Conservation (phyloP, 1,140 invertebrate genomes). For the Eubasilissa regina region DNA sequence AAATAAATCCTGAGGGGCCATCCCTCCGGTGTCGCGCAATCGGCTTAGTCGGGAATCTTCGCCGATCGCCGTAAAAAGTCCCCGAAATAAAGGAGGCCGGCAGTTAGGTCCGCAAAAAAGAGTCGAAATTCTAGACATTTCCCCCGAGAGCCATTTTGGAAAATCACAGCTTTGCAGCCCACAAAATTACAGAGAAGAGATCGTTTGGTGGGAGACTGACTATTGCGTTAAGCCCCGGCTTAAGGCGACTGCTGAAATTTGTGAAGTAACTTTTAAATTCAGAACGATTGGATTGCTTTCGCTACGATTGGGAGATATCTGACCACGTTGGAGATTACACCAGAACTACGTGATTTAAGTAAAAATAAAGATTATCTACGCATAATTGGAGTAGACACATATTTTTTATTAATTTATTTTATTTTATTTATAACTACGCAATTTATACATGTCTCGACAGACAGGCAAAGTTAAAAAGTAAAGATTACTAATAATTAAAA, state of each 20-base stretch:
- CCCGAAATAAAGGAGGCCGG: constrained; percentile 49
- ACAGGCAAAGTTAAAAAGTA: too few relatives aligned
- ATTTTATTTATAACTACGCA: too few relatives aligned
- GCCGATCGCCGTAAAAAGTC: constrained; percentile 42
- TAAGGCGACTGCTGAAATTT: constrained; percentile 39
- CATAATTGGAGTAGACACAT: too few relatives aligned
- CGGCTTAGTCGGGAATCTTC: constrained; percentile 46
- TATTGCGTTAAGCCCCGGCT: constrained; percentile 54
- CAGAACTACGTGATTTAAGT: too few relatives aligned
- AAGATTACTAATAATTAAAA: too few relatives aligned
- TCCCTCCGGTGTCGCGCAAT: constrained; percentile 44
- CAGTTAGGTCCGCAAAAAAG: constrained; percentile 43
- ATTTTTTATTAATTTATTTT: too few relatives aligned
- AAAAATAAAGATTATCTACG: too few relatives aligned
- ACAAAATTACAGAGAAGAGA: constrained; percentile 59
- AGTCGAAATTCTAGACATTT: constrained; percentile 56
- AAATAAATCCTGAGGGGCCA: constrained; percentile 49
- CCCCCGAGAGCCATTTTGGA: constrained; percentile 56
- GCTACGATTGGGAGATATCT: constrained; percentile 27
- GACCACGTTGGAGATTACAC: neutral
- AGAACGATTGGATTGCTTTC: constrained; percentile 12
- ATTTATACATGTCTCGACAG: too few relatives aligned
- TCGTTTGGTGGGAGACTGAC: constrained; percentile 51
- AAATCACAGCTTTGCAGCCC: constrained; percentile 60
- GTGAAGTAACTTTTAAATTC: constrained; percentile 42